These are phyloP conservation scores for Pangasius mekongensis DNA, from an alignment of 2,797 vertebrate genomes.

Conservation along the genomic window DNA sequence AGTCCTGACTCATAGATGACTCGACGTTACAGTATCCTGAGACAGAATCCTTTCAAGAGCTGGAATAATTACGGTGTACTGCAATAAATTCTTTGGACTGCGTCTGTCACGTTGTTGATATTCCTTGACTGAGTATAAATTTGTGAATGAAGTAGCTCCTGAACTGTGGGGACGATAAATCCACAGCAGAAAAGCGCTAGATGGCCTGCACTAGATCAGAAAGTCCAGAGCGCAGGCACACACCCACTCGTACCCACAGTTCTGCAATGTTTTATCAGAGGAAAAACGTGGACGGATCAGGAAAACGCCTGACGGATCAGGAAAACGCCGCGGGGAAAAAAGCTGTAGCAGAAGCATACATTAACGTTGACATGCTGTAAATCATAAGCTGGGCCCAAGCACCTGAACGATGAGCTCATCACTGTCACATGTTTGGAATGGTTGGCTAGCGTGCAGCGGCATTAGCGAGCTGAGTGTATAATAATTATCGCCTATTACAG, in stretches of 20 bases:
- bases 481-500: background rate
- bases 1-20: background rate
- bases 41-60: constrained; percentile 27
- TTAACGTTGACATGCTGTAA: constrained; percentile 46
- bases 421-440: constrained; percentile 41
- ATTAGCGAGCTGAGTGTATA: background rate
- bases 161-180: constrained; percentile 40
- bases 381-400: constrained; percentile 42
- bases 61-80: background rate
- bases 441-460: background rate
- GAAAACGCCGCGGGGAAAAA: constrained; percentile 33
- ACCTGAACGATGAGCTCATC: constrained; percentile 52
- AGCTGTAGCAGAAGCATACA: constrained; percentile 43
- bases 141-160: constrained; percentile 23
- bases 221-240: constrained; percentile 8
- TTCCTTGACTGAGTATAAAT: constrained; percentile 33
- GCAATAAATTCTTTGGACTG: background rate
- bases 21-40: background rate
- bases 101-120: constrained; percentile 40
- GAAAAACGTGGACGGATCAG: constrained; percentile 23
- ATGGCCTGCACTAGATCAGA: constrained; percentile 42
- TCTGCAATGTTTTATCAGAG: background rate
- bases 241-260: background rate
- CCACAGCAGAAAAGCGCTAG: constrained; percentile 15
- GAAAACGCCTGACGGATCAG: constrained; percentile 39